A percentile compares a stretch with the other conserved stretches of the same genome.
Conservation (phyloP, 2,113 vertebrate species). For the Furnarius figulus region DNA sequence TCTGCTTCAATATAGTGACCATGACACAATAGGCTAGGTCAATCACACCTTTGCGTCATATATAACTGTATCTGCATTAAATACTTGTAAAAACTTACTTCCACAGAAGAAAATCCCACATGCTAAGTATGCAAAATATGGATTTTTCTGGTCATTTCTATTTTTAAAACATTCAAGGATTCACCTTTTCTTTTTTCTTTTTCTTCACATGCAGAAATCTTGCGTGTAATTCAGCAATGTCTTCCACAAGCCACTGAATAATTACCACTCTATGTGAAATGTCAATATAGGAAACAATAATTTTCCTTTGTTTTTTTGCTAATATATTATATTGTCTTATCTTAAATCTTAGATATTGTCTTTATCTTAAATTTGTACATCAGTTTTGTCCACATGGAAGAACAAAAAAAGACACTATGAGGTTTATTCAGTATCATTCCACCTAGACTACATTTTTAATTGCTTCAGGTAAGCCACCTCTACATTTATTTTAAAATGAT, state of each 20-base stretch:
- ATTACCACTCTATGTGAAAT: not conserved
- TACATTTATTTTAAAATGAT: conserved; percentile 54
- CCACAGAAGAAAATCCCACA: not conserved
- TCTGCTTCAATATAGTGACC: not conserved
- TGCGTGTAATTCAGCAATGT: not conserved
- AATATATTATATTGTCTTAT: not conserved
- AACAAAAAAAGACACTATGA: conserved; percentile 25
- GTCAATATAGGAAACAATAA: not conserved
- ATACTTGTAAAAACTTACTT: not conserved
- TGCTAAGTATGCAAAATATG: not conserved
- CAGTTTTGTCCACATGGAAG: conserved; percentile 27
- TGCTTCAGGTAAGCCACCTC: conserved; percentile 59
- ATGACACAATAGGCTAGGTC: not conserved
- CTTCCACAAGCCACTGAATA: not conserved
- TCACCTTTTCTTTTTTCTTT: not conserved
- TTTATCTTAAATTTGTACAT: not conserved
- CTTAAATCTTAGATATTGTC: not conserved
- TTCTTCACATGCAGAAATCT: not conserved
- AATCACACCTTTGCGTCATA: not conserved
- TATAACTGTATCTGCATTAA: not conserved
- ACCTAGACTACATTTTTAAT: conserved; percentile 37
- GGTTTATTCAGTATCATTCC: conserved; percentile 29
- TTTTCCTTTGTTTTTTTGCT: not conserved
- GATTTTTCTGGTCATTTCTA: not conserved
- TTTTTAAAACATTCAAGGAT: not conserved